Base-by-base conservation (phyloP, 1,140 invertebrate species). In the Drosophila guanche region DNA sequence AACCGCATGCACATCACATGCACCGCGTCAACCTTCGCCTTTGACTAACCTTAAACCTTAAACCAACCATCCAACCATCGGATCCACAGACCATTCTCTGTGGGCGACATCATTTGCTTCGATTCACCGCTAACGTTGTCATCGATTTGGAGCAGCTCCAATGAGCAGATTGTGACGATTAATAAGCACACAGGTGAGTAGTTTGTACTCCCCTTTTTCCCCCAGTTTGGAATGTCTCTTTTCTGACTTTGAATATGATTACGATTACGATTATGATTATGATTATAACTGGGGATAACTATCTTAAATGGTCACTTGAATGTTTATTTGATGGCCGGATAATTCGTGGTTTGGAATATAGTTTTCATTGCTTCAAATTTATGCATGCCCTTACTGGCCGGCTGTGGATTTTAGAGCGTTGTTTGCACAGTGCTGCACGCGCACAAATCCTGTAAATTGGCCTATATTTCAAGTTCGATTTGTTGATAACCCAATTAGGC, bases 91-190 rank as follows among this genome's bases (percentile, higher is more conserved):
- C 92, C 14, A 92, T 92, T 93, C 63, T 93, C 93, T 37, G 91
- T 93, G 52, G 93, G 93, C 46, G 93, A 94, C 75, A 90, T 94
- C 51, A 92, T 93, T 66, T 93, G 93, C 58, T 93, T 94, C 71
- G 90, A 91, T 70, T 91, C 91, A 61, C 91, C 91, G 52, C 57
- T 91, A 62, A 83, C 86, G 69, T 62, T 88, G 57, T 81, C 86
- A 74, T 83, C 90, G 56, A 74, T 78, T 84, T 91, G 90, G 90
- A 88, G 66, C 56, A 90, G 85, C 62, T 91, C 90, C 27, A 88
- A 91, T 84, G 84, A 91, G 46, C 84, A 88, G 67, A 73, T 91
- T 61, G 67, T 91, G 42, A 40, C 80, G 46, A 90, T 91, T 76
- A 88, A 90, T 69, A 80, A 76, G 55, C 56, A 66, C 25, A 89